Evolutionary conservation across 2,797 vertebrate genomes (phyloP), one percentile per base, ranked within the genome.

Genomic region (Masticophis lateralis): DNA sequence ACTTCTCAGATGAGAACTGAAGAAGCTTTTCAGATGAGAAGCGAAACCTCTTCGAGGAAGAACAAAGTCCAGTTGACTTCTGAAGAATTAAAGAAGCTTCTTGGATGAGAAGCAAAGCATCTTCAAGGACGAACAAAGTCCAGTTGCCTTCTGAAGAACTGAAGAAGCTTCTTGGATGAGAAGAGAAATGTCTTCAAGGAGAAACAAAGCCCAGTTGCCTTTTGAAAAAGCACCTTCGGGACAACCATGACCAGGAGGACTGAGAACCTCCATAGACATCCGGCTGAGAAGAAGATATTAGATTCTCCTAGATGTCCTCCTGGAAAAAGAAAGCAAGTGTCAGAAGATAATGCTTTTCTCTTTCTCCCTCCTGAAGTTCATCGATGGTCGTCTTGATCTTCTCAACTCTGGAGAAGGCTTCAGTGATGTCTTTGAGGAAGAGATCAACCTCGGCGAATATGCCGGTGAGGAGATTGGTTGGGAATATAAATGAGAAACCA

Each of bases 341-440:
- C 32, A 16, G 56, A 43, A 43, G 16, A 7, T 88, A 51, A 18
- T 43, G 27, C 7, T 2, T 9, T 90, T 47, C 74, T 16, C 37
- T 92, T 88, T 89, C 86, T 1, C 74, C 89, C n/a, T 95, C 69
- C 88, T 60, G 18, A 92, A 99, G 99, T 99, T 99, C 95, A 99
- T 99, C 90, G 99, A 99, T 37, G 99, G 98, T 0, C 98, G 99
- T 14, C 97, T 99, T 95, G 99, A 99, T 95, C 97, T 99, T 92
- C 97, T 99, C 91, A 99, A 99, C 95, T 98, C 98, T 0, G 99
- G 99, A 1, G 98, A 99, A 95, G 99, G 99, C 92, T 99, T 99
- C 98, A 99, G 98, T 91, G 99, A 99, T 66, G 97, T 99, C 91
- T 99, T 99, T 97, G 99, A 99, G 96, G 99, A 99, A 57, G 99